These are phyloP conservation scores for Pangasius larnaudii DNA, from an alignment of 2,797 vertebrate genomes.

Conservation along the genomic window DNA sequence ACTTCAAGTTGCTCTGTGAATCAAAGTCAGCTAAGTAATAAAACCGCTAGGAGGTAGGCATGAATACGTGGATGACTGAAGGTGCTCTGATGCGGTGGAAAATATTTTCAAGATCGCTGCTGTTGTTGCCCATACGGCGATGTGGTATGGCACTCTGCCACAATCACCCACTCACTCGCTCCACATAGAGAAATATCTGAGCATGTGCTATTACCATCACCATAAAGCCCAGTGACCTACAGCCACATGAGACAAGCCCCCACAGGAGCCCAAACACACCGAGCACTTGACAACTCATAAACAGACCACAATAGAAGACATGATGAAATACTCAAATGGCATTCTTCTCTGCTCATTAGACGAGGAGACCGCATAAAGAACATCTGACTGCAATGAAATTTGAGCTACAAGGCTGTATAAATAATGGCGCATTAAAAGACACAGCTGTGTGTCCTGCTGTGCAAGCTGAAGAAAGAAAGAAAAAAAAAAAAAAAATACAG, in stretches of 20 bases:
- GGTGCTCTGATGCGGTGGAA: constrained; percentile 61
- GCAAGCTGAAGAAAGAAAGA: background rate
- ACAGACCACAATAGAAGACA: constrained; percentile 37
- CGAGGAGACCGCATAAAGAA: constrained; percentile 4
- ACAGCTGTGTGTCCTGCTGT: constrained; percentile 5
- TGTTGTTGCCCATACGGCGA: constrained; percentile 45
- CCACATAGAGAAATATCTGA: constrained; percentile 51
- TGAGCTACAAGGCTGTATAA: constrained; percentile 9
- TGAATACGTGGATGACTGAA: constrained; percentile 35
- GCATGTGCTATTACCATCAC: constrained; percentile 5
- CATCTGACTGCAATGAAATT: constrained; percentile 32
- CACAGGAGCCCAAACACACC: constrained; percentile 10
- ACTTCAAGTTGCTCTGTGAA: constrained; percentile 15
- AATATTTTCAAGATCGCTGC: constrained; percentile 48
- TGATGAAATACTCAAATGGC: constrained; percentile 6
- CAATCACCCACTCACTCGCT: constrained; percentile 51
- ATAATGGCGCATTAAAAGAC: constrained; percentile 19
- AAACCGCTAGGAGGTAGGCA: background rate
- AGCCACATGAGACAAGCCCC: background rate
- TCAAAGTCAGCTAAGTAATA: background rate
- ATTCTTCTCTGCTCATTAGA: constrained; percentile 27
- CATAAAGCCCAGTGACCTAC: constrained; percentile 19
- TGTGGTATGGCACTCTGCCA: constrained; percentile 53
- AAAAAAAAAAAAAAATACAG: background rate
- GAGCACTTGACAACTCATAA: constrained; percentile 23